Percentiles rank a stretch among this genome's conserved stretches.
Conservation (phyloP, 1,140 invertebrate species). For the Monomorium pharaonis region DNA sequence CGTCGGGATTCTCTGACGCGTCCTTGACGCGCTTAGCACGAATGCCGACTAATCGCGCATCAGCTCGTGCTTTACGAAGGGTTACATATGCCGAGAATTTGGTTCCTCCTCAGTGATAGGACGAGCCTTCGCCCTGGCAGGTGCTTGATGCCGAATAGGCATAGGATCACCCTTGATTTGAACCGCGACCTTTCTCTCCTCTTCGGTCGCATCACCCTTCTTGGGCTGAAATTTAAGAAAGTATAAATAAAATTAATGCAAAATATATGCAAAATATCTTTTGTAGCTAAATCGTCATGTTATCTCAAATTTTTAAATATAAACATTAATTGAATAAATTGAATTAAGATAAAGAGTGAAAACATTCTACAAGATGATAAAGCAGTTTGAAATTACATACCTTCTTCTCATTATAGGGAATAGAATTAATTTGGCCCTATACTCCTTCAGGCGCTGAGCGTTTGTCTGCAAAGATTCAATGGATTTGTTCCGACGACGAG, state of each 20-base stretch:
- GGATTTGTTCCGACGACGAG: slow-evolving; percentile 96
- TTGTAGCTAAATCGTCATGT: background rate
- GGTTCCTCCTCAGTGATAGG: slow-evolving; percentile 96
- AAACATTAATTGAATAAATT: no score
- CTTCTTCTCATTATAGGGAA: slow-evolving; percentile 97
- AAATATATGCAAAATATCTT: background rate
- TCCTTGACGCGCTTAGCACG: slow-evolving; percentile 97
- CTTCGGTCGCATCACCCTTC: slow-evolving; percentile 97
- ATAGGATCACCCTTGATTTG: slow-evolving; percentile 94
- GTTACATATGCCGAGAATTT: slow-evolving; percentile 96
- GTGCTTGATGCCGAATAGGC: slow-evolving; percentile 91
- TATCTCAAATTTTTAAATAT: background rate
- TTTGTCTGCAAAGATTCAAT: slow-evolving; percentile 97
- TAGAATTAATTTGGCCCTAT: slow-evolving; percentile 97
- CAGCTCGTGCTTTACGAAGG: slow-evolving; percentile 95
- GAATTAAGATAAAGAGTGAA: background rate
- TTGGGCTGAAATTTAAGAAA: slow-evolving; percentile 87
- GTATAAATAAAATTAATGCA: background rate
- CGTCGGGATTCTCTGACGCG: slow-evolving; percentile 96
- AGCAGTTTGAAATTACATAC: slow-evolving; percentile 71
- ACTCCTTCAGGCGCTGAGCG: slow-evolving; percentile 98
- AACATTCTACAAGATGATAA: background rate
- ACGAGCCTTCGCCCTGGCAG: slow-evolving; percentile 91
- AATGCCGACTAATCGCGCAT: slow-evolving; percentile 95
- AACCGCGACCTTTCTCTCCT: slow-evolving; percentile 96